A percentile compares a stretch with the other conserved stretches of the same genome.
Conservation (phyloP, 2,888 invertebrate genomes). For the Stomorhina lunata region DNA sequence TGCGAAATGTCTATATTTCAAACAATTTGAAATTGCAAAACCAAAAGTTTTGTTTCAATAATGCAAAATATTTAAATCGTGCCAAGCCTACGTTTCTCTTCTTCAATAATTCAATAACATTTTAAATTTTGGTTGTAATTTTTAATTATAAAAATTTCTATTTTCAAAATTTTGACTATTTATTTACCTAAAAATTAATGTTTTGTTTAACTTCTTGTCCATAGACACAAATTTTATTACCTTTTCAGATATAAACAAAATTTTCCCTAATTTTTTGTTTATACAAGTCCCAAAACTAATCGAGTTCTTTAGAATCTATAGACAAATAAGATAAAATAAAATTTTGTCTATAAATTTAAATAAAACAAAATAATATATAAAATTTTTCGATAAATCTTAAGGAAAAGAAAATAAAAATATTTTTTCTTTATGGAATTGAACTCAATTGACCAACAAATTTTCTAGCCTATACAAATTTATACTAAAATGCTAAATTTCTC, state of each 20-base stretch:
- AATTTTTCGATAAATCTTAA: neutral
- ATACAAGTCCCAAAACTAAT: neutral
- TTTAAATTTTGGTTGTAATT: neutral
- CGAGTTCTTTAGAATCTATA: neutral
- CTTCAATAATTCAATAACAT: no score
- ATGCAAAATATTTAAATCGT: no score
- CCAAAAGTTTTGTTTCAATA: no score
- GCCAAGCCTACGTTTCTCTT: no score
- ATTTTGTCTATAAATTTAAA: neutral
- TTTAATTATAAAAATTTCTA: neutral
- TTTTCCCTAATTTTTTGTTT: slow-evolving; percentile 31
- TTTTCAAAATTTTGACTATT: neutral
- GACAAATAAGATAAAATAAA: neutral
- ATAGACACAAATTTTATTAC: neutral
- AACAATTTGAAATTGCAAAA: no score
- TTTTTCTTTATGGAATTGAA: no score
- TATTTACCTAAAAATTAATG: neutral
- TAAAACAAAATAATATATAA: neutral
- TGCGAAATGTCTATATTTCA: no score
- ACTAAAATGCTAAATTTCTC: no score
- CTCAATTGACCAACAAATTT: no score
- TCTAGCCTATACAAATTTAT: no score
- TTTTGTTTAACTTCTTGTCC: neutral
- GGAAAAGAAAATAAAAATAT: no score
- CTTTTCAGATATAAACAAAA: slow-evolving; percentile 24